Conservation (phyloP, 2,888 invertebrate genomes). For the Gibbula magus region DNA sequence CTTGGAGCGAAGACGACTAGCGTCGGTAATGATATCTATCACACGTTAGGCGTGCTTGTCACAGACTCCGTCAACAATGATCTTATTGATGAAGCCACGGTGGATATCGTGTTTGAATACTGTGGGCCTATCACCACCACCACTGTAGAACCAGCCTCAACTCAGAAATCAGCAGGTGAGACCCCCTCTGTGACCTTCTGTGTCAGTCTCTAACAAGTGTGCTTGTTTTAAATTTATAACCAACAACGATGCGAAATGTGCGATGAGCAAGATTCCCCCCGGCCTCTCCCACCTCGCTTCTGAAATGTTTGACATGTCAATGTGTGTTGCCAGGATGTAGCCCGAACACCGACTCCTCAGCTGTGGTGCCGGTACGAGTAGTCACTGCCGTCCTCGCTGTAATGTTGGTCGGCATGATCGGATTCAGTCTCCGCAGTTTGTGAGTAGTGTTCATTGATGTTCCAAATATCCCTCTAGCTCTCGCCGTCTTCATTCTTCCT, state of each 20-base stretch:
- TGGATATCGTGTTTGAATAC: constrained; percentile 7
- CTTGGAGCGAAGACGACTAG: neutral
- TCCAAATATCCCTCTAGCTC: too few relatives aligned
- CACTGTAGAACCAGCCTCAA: neutral
- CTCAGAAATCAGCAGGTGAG: neutral
- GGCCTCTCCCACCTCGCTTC: too few relatives aligned
- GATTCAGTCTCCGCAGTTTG: neutral
- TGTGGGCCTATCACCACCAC: constrained; percentile 1
- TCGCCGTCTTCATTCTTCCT: too few relatives aligned
- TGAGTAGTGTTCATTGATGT: neutral
- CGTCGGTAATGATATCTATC: neutral
- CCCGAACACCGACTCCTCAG: neutral
- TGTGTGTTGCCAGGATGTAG: neutral
- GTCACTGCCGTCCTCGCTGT: neutral
- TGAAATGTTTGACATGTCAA: too few relatives aligned
- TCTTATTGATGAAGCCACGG: constrained; percentile 14
- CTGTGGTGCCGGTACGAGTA: neutral
- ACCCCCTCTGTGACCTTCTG: too few relatives aligned
- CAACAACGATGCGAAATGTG: too few relatives aligned
- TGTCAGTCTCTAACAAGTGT: too few relatives aligned
- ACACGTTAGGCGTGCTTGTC: constrained; percentile 8
- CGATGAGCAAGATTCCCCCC: too few relatives aligned
- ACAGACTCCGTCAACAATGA: neutral
- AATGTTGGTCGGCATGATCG: neutral
- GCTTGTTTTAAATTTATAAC: too few relatives aligned